A percentile compares a stretch with the other conserved stretches of the same genome.
These are phyloP conservation scores for Hetaerina titia DNA, from an alignment of 2,888 invertebrate genomes.

Conservation along the genomic window DNA sequence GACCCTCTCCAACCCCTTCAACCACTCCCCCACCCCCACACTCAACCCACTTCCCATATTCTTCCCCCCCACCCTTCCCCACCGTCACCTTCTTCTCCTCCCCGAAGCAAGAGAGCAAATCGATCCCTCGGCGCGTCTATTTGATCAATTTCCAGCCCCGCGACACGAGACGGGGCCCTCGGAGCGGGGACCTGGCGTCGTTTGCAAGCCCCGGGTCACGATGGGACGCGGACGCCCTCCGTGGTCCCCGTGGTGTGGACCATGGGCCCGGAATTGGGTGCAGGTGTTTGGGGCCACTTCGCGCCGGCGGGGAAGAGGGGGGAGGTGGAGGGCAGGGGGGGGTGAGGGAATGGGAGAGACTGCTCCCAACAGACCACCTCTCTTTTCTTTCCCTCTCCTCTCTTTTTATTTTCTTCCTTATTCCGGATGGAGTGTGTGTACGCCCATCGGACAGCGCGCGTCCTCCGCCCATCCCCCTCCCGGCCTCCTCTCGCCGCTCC, in stretches of 20 bases:
- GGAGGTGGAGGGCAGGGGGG: background rate
- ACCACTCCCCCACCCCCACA: background rate
- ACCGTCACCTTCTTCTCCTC: background rate
- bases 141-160: background rate
- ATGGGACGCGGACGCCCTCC: background rate
- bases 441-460: conserved; percentile 50
- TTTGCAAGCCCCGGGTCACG: background rate
- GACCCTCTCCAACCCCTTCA: background rate
- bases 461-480: background rate
- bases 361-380: conserved; percentile 21
- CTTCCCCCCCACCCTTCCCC: too few species aligned
- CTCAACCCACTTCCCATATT: background rate
- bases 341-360: background rate
- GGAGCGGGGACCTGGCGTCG: background rate
- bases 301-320: background rate
- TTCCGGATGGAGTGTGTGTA: background rate
- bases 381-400: conserved; percentile 18
- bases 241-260: background rate
- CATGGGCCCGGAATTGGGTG: background rate
- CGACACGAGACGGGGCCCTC: background rate
- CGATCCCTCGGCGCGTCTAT: background rate
- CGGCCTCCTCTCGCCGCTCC: background rate
- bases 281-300: background rate
- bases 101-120: background rate
- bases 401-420: background rate